Evolutionary conservation across 2,113 vertebrate species (phyloP), one percentile per base, ranked within the genome.

Genomic region (Siphamia tubifer): DNA sequence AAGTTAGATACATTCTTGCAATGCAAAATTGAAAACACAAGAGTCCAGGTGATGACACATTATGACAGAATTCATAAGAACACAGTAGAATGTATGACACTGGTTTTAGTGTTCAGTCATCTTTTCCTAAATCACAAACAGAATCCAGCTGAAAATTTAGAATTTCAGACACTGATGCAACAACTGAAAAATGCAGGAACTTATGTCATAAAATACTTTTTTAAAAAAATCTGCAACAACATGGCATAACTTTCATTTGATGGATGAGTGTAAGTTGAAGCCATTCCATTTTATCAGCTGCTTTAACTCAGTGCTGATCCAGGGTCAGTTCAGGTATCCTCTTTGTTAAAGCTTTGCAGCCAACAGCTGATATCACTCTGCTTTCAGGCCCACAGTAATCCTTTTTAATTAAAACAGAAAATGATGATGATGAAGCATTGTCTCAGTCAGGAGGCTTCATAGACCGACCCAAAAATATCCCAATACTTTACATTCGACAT

Each of bases 321-420:
- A 23, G 13, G 42, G 35, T 43, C 21, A 40, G 28, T 38, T 61
- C 49, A 66, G 57, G 16, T 43, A 6, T 44, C 45, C 3, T 7
- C 55, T 23, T 16, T 25, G 20, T 42, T 56, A 19, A 15, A 43
- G 20, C 20, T 23, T 45, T 2, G n/a, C 24, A 31, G 21, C 35
- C 27, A 34, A 57, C 30, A 13, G 34, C 60, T 48, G 39, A 35
- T 60, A 70, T 64, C 36, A 51, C 9, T 79, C 77, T 65, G 40
- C 58, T 57, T 64, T 63, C 34, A 25, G 31, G 49, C 49, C 24
- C n/a, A 54, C 68, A 68, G 60, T 58, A 4, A 0, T 12, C 12
- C 4, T n/a, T 24, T n/a, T 67, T 73, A 75, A 78, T 78, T 78
- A 45, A 66, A 62, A 73, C 34, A 51, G 57, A 77, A 79, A 53